Evolutionary conservation across 2,888 invertebrate genomes (phyloP).

Genomic region (Cerceris rybyensis): DNA sequence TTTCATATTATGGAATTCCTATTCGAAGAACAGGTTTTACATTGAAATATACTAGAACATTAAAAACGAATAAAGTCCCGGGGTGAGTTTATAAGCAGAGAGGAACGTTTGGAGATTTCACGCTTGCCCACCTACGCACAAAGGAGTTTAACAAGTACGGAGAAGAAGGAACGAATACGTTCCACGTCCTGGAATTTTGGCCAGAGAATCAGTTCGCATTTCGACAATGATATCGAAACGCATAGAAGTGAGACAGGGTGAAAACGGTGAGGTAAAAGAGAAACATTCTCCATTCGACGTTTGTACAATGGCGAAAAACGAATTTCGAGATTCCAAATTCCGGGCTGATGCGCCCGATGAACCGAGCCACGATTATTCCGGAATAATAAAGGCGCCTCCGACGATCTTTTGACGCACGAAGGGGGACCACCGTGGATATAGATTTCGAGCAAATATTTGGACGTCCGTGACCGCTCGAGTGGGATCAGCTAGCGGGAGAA

Average conservation of each 20-base stretch:
- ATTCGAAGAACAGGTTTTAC: neutral
- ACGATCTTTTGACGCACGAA: constrained; percentile 39
- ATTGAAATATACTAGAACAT: neutral
- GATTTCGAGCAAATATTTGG: constrained; percentile 79
- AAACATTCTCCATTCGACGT: neutral
- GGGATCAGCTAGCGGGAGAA: constrained; percentile 7
- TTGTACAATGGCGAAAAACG: constrained; percentile 27
- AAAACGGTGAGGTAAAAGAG: neutral
- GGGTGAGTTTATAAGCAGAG: neutral
- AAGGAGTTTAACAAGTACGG: constrained; percentile 26
- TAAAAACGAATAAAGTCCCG: neutral
- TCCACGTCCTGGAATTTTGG: constrained; percentile 12
- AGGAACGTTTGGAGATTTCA: constrained; percentile 33
- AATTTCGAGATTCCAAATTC: constrained; percentile 50
- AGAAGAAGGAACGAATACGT: constrained; percentile 2
- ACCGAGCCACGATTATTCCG: constrained; percentile 56
- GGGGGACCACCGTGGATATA: constrained; percentile 64
- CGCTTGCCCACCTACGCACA: constrained; percentile 28
- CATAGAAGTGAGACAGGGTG: neutral
- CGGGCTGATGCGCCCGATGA: constrained; percentile 49
- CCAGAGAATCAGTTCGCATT: constrained; percentile 4
- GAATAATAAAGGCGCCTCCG: constrained; percentile 57
- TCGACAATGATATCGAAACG: constrained; percentile 20
- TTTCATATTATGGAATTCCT: neutral
- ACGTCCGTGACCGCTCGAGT: constrained; percentile 72